phyloP scores from a whole-genome alignment of 2,113 vertebrate genomes.

The Telmatochromis bifrenatus region DNA sequence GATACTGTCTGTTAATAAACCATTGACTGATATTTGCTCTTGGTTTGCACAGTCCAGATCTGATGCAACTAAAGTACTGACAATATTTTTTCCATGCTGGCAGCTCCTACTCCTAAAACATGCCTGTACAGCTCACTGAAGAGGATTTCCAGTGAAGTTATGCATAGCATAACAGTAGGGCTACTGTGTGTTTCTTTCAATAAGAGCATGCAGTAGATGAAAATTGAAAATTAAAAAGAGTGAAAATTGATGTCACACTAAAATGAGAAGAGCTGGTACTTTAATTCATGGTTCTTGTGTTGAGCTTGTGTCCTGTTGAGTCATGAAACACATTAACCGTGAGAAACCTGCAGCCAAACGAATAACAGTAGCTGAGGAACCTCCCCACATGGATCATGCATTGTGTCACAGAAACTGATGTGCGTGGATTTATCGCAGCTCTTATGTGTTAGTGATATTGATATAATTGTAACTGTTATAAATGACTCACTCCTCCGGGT shows the following conservation, averaged over 20 bases:
- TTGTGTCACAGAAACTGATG: conserved; percentile 50
- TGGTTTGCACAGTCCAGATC: neutral
- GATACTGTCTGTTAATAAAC: neutral
- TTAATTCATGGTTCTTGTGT: neutral
- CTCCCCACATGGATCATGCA: conserved; percentile 39
- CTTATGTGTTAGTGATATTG: conserved; percentile 68
- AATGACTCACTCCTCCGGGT: conserved; percentile 53
- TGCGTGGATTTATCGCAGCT: conserved; percentile 62
- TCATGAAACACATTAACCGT: conserved; percentile 5
- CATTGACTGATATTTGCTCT: neutral
- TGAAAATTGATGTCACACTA: neutral
- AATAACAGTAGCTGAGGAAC: conserved; percentile 19
- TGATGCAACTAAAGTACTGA: neutral
- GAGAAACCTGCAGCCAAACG: neutral
- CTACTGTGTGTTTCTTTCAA: neutral
- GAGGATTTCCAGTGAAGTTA: neutral
- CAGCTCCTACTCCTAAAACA: neutral
- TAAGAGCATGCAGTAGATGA: neutral
- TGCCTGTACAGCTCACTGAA: neutral
- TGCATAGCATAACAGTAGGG: neutral
- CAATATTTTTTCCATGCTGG: neutral
- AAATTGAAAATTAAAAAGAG: neutral
- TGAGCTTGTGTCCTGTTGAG: neutral
- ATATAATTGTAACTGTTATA: conserved; percentile 68
- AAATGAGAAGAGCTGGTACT: neutral